Conservation (phyloP, 2,113 vertebrate genomes). For the Hippocampus guttulatus region DNA sequence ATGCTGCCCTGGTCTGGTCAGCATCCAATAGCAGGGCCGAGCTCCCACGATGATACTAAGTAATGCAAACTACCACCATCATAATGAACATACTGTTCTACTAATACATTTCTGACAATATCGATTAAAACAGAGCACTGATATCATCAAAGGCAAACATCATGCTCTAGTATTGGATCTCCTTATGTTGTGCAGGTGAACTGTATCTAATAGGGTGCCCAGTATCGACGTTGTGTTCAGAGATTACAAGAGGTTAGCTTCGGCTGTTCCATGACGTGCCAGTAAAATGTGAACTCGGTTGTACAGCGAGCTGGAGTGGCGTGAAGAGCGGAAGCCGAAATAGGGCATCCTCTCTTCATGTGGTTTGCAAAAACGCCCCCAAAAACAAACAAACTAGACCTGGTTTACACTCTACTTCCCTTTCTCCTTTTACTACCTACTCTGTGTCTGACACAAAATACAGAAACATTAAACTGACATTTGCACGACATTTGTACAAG, state of each 20-base stretch:
- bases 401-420: conserved; percentile 37
- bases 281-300: neutral
- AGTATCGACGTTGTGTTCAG: neutral
- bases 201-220: neutral
- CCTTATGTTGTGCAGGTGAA: neutral
- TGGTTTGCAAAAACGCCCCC: conserved; percentile 25
- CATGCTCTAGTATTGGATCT: neutral
- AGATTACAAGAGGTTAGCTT: neutral
- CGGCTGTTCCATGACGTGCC: neutral
- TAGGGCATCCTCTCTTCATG: conserved; percentile 52
- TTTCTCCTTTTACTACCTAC: conserved; percentile 5
- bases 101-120: too few relatives aligned
- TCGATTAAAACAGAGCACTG: too few relatives aligned
- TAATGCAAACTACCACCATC: too few relatives aligned
- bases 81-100: too few relatives aligned
- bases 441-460: neutral
- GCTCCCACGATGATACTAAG: too few relatives aligned
- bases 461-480: neutral
- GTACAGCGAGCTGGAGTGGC: neutral
- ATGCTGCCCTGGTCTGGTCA: too few relatives aligned
- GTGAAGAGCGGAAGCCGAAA: conserved; percentile 50
- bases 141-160: neutral
- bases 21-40: too few relatives aligned
- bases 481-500: too few relatives aligned
- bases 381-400: conserved; percentile 46